Evolutionary conservation across 2,113 vertebrate species (phyloP).

Genomic region (Melospiza georgiana): DNA sequence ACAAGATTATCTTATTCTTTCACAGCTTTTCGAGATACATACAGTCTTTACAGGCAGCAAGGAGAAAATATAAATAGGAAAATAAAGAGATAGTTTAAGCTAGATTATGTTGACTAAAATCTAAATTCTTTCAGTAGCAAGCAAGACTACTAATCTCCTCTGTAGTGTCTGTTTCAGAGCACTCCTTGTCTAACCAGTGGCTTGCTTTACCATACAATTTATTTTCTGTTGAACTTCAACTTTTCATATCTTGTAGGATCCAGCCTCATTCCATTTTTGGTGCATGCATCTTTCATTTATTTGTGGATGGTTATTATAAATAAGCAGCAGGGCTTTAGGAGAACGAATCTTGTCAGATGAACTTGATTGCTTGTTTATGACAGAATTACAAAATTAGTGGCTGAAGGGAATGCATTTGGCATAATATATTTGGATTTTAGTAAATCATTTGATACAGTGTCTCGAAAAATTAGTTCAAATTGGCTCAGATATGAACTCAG

Average conservation of each 20-base stretch:
- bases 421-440: conserved; percentile 58
- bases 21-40: not conserved
- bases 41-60: not conserved
- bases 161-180: not conserved
- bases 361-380: conserved; percentile 53
- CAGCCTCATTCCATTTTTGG: not conserved
- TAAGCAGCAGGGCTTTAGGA: conserved; percentile 13
- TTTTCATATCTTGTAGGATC: not conserved
- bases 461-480: conserved; percentile 55
- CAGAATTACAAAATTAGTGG: conserved; percentile 57
- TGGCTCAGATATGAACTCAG: conserved; percentile 15
- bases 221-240: not conserved
- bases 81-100: not conserved
- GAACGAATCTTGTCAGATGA: conserved; percentile 30
- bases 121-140: not conserved
- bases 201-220: not conserved
- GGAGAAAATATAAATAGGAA: not conserved
- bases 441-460: conserved; percentile 52
- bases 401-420: conserved; percentile 49
- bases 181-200: not conserved
- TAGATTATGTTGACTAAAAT: not conserved
- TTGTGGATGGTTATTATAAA: conserved; percentile 24
- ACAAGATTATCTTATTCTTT: not conserved
- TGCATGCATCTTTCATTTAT: not conserved
- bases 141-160: not conserved